Evolutionary conservation across 2,797 vertebrate species (phyloP).

Genomic region (Helicolenus hilgendorfi): DNA sequence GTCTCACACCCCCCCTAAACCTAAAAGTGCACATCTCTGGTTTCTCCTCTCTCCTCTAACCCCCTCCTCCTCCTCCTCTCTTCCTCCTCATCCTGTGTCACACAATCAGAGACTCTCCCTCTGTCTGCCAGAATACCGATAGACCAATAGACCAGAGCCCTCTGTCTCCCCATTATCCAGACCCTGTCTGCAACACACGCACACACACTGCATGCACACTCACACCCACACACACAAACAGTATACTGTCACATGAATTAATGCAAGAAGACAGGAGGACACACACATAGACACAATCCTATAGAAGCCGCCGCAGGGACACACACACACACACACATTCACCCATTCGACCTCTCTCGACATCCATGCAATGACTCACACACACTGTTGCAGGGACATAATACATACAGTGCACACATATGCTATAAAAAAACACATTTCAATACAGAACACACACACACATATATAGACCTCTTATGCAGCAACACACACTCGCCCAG

Average conservation of each 20-base stretch:
- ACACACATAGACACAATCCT: neutral
- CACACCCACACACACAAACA: neutral
- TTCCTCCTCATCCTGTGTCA: constrained; percentile 11
- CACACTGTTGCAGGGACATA: neutral
- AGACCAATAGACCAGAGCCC: constrained; percentile 34
- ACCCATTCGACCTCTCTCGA: neutral
- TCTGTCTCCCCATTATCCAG: constrained; percentile 47
- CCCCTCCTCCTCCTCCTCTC: neutral
- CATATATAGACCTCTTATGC: neutral
- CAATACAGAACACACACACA: neutral
- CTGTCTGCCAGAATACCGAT: constrained; percentile 62
- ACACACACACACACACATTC: neutral
- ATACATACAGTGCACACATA: neutral
- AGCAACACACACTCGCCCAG: constrained; percentile 1
- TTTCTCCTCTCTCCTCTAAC: neutral
- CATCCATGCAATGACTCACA: neutral
- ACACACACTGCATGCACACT: neutral
- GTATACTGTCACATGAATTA: neutral
- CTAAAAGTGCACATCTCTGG: constrained; percentile 24
- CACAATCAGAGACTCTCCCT: constrained; percentile 48
- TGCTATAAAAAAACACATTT: neutral
- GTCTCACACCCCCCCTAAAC: neutral
- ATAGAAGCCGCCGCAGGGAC: neutral
- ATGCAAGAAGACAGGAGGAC: neutral
- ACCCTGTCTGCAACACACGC: constrained; percentile 5